Evolutionary conservation across 1,140 invertebrate genomes (phyloP).

Genomic region (Kradibia gibbosae): DNA sequence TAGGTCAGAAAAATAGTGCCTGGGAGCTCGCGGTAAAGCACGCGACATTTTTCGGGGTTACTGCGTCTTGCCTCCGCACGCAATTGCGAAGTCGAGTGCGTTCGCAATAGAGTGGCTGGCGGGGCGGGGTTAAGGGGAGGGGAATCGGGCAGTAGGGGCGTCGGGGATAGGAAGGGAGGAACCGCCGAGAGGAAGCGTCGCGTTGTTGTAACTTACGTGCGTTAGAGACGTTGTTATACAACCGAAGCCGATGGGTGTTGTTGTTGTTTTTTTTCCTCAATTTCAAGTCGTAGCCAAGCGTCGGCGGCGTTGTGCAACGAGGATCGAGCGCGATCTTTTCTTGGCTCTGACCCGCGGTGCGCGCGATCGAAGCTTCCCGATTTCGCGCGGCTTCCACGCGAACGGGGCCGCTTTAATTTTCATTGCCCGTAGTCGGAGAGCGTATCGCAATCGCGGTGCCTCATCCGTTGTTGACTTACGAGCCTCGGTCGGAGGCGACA

Average conservation of each 20-base stretch:
- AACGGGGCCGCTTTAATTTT: background rate
- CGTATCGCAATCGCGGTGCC: background rate
- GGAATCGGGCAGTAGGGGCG: no score
- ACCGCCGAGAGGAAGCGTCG: no score
- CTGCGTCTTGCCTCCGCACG: background rate
- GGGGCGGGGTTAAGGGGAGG: no score
- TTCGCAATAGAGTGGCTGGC: no score
- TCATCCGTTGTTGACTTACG: background rate
- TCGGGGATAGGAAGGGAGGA: no score
- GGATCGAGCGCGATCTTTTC: background rate
- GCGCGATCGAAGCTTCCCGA: no score
- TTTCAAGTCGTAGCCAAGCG: background rate
- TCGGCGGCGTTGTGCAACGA: background rate
- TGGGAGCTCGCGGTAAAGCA: background rate
- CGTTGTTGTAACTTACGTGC: background rate
- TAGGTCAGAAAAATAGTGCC: conserved; percentile 66
- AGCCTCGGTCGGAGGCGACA: background rate
- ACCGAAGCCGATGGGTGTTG: background rate
- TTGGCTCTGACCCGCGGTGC: no score
- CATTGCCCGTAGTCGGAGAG: background rate
- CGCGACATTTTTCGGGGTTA: background rate
- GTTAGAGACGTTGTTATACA: background rate
- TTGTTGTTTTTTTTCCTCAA: background rate
- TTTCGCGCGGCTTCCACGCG: no score
- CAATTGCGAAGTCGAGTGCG: background rate